Base-by-base conservation (phyloP, 2,113 vertebrate genomes). In the Dasyornis broadbenti region DNA sequence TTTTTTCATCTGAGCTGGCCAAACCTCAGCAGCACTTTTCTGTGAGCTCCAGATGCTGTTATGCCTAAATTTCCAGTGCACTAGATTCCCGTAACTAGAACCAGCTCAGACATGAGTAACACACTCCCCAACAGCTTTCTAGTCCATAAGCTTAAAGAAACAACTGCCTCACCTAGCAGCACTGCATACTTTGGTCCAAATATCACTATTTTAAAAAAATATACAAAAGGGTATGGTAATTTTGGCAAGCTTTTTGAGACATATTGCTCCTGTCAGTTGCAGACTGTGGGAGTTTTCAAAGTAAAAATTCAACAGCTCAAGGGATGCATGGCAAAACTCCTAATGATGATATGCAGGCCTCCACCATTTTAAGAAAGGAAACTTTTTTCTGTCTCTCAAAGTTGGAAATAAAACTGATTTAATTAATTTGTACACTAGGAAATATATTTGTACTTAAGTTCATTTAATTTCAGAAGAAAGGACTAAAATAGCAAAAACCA, bases 101-200 rank as follows among this genome's bases (percentile, higher is more conserved):
- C 30, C 60, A 89, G 13, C 53, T 95, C 94, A 96, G 94, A 95
- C 85, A 47, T 93, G 92, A 95, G 90, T 95, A 96, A 95, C 84
- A 85, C 65, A 71, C 71, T 86, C 69, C 52, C 61, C 61, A 91
- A 61, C 44, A 94, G 49, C 73, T 91, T 95, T 94, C 84, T 82
- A 68, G 87, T 71, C 84, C 84, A 79, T 90, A 82, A 85, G 39
- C 64, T 87, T 96, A 86, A 78, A 95, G 92, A 91, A 96, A 96
- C 61, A 95, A 95, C 81, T 87, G 77, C 61, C 69, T 96, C 87
- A 94, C 81, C 84, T 92, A 84, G 53, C 84, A 94, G 93, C 35
- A 71, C 33, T 66, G 49, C 77, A 84, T 42, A 84, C 17, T 95
- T 94, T 61, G 35, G 64, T 94, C 56, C 90, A 96, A 92, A 92